Evolutionary conservation across 2,888 invertebrate species (phyloP).

Genomic region (Diplolepis rosae): DNA sequence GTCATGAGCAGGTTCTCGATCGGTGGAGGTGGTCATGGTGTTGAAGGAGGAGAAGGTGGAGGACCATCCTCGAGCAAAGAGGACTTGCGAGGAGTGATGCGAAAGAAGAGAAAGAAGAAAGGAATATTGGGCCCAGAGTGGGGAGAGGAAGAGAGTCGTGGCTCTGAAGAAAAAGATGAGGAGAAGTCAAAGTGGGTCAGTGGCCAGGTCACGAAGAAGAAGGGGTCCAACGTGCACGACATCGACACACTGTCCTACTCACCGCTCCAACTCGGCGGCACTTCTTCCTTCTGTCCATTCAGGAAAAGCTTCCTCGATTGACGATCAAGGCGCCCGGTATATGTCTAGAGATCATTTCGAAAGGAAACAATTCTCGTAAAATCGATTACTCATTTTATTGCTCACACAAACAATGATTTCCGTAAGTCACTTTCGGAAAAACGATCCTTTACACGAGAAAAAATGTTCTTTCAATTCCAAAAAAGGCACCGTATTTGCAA

Average conservation of each 20-base stretch:
- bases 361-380: constrained; percentile 15
- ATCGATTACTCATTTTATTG: not conserved
- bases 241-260: constrained; percentile 74
- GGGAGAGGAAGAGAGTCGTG: constrained; percentile 33
- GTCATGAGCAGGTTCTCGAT: constrained; percentile 63
- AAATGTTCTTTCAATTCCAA: too few relatives aligned
- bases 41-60: too few relatives aligned
- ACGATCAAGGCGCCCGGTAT: constrained; percentile 42
- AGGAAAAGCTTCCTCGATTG: constrained; percentile 55
- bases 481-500: too few relatives aligned
- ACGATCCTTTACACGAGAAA: too few relatives aligned
- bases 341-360: constrained; percentile 6
- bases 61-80: too few relatives aligned
- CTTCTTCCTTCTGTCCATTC: constrained; percentile 57
- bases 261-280: constrained; percentile 55
- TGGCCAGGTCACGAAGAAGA: constrained; percentile 71
- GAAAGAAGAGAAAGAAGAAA: constrained; percentile 27
- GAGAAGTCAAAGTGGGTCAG: constrained; percentile 72
- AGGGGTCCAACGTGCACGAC: constrained; percentile 70
- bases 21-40: constrained; percentile 52
- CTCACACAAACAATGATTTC: not conserved
- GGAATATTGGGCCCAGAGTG: constrained; percentile 34
- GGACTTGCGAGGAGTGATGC: too few relatives aligned
- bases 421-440: not conserved
- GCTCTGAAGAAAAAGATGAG: constrained; percentile 47